Evolutionary conservation across 2,797 vertebrate species (phyloP).

Genomic region (Falco rusticolus): DNA sequence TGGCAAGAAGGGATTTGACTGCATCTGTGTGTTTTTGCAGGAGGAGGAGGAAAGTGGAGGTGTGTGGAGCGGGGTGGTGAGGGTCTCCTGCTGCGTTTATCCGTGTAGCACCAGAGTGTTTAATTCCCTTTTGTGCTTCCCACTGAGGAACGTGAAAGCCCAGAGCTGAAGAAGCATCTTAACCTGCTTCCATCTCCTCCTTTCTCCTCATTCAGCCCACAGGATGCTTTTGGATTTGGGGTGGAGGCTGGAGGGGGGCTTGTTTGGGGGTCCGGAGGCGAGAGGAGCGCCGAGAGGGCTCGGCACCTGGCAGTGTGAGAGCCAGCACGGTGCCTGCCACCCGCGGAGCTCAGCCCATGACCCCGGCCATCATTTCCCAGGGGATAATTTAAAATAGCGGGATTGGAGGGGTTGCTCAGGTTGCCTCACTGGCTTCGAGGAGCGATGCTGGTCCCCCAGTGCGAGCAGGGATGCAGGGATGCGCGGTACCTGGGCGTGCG

Average conservation of each 20-base stretch:
- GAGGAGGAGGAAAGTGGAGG: neutral
- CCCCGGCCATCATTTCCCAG: rapidly evolving
- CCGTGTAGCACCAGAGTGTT: neutral
- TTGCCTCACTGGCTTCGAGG: neutral
- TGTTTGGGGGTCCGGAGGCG: neutral
- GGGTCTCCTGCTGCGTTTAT: neutral
- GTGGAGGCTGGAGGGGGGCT: neutral
- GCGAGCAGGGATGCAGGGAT: rapidly evolving
- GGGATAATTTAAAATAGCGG: rapidly evolving
- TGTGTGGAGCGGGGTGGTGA: neutral
- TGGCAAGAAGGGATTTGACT: neutral
- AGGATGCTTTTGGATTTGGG: neutral
- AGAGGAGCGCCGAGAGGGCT: neutral
- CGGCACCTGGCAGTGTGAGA: neutral
- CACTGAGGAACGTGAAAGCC: neutral
- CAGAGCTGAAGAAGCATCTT: neutral
- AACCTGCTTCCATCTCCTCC: neutral
- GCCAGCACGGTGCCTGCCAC: neutral
- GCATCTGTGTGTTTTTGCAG: neutral
- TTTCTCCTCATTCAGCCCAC: neutral
- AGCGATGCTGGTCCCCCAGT: rapidly evolving
- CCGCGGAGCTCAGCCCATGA: rapidly evolving
- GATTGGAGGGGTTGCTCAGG: neutral
- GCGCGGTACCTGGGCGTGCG: rapidly evolving
- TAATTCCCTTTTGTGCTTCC: neutral